Percentiles rank a stretch among this genome's conserved stretches.
phyloP scores from a whole-genome alignment of 2,797 vertebrate species.

The Hyperoplus immaculatus region DNA sequence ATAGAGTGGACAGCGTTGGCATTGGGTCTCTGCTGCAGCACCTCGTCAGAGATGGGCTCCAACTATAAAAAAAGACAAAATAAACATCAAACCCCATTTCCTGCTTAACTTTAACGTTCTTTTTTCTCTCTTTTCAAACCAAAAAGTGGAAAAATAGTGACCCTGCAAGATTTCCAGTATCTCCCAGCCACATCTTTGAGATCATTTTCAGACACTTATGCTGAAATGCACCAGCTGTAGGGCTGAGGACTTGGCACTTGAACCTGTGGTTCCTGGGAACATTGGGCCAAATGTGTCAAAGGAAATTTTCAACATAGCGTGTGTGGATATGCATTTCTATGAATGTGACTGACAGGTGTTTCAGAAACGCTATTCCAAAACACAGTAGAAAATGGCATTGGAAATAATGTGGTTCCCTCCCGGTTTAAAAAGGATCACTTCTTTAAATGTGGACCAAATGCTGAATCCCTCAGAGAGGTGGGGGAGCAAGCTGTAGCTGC shows the following conservation, averaged over 20 bases:
- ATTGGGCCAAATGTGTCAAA: conserved; percentile 23
- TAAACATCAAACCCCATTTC: conserved; percentile 13
- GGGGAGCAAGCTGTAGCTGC: conserved; percentile 62
- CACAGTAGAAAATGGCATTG: conserved; percentile 27
- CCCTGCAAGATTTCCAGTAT: not conserved
- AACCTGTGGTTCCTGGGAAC: not conserved
- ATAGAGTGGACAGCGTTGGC: conserved; percentile 93
- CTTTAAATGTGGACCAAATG: conserved; percentile 53
- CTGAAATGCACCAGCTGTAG: conserved; percentile 10
- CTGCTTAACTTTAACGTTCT: not conserved
- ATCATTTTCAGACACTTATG: conserved; percentile 7
- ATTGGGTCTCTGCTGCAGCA: conserved; percentile 93
- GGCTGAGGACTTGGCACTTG: conserved; percentile 2
- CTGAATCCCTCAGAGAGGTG: conserved; percentile 56
- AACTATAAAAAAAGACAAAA: conserved; percentile 83
- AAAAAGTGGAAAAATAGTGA: not conserved
- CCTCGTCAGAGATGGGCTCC: conserved; percentile 92
- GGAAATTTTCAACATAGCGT: not conserved
- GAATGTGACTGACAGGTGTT: conserved; percentile 60
- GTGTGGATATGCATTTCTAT: conserved; percentile 25
- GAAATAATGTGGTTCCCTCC: conserved; percentile 52
- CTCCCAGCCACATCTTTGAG: not conserved
- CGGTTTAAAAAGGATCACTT: conserved; percentile 54
- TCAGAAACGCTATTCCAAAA: conserved; percentile 37
- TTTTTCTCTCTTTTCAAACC: not conserved